These are phyloP conservation scores for Myzus persicae DNA, from an alignment of 1,140 invertebrate species.

Conservation along the genomic window DNA sequence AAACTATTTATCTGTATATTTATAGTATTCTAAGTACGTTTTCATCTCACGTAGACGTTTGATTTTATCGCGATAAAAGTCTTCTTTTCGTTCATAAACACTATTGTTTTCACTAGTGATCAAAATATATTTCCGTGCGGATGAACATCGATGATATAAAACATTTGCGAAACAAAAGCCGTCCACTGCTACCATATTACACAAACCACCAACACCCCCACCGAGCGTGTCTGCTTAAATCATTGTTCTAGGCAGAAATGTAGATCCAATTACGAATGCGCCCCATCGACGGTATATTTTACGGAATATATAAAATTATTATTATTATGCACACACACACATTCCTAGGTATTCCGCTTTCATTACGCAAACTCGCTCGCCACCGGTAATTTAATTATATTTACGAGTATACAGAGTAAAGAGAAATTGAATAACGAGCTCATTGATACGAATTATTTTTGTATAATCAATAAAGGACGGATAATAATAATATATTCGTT, in stretches of 20 bases:
- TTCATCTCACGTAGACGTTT: neutral
- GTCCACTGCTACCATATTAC: neutral
- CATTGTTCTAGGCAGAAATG: neutral
- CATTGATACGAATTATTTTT: slow-evolving; percentile 34
- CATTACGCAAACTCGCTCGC: neutral
- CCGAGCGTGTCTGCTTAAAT: neutral
- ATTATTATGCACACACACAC: neutral
- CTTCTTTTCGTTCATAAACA: neutral
- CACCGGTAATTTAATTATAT: slow-evolving; percentile 22
- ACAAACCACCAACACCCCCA: neutral
- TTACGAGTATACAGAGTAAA: neutral
- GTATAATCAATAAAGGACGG: slow-evolving; percentile 11
- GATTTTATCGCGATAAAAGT: neutral
- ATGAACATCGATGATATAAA: slow-evolving; percentile 10
- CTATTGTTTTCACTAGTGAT: neutral
- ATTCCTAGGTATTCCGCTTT: neutral
- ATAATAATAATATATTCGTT: neutral
- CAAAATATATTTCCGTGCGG: neutral
- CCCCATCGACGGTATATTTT: neutral
- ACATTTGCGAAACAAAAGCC: slow-evolving; percentile 28
- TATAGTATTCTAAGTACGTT: neutral
- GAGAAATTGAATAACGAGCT: slow-evolving; percentile 35
- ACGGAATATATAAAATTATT: slow-evolving; percentile 13
- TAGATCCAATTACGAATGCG: slow-evolving; percentile 30
- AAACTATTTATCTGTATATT: neutral